These are phyloP conservation scores for Astur gentilis DNA, from an alignment of 2,113 vertebrate species.

Conservation along the genomic window DNA sequence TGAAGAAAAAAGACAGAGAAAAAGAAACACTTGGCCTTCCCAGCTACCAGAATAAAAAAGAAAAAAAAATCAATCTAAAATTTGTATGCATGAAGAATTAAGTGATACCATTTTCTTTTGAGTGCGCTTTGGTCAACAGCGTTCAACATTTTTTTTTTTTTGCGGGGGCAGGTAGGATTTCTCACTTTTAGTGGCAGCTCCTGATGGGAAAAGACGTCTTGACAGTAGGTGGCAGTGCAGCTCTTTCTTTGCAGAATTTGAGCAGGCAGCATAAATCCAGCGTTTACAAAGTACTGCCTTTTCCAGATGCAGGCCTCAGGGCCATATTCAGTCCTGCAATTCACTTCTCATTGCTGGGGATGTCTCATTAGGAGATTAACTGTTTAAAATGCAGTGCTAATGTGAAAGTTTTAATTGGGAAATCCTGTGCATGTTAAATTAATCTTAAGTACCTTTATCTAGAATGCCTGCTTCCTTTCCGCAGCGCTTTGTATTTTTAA, in stretches of 20 bases:
- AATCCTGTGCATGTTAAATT: constrained; percentile 72
- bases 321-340: constrained; percentile 56
- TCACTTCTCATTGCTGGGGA: constrained; percentile 62
- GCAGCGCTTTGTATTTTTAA: constrained; percentile 7
- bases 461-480: constrained; percentile 43
- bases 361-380: constrained; percentile 73
- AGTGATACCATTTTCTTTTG: background rate
- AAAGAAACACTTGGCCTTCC: background rate
- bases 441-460: constrained; percentile 72
- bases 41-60: background rate
- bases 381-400: constrained; percentile 71
- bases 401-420: constrained; percentile 74
- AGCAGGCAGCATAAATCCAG: background rate
- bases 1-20: background rate
- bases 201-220: background rate
- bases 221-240: constrained; percentile 77
- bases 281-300: constrained; percentile 8
- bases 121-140: background rate
- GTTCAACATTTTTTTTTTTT: background rate
- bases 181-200: background rate
- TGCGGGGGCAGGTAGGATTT: background rate
- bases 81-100: background rate
- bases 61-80: background rate
- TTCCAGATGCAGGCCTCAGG: constrained; percentile 66
- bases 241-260: constrained; percentile 21